Percentiles rank a stretch among this genome's conserved stretches.
Conservation (phyloP, 2,113 vertebrate genomes). For the Aramus guarauna region DNA sequence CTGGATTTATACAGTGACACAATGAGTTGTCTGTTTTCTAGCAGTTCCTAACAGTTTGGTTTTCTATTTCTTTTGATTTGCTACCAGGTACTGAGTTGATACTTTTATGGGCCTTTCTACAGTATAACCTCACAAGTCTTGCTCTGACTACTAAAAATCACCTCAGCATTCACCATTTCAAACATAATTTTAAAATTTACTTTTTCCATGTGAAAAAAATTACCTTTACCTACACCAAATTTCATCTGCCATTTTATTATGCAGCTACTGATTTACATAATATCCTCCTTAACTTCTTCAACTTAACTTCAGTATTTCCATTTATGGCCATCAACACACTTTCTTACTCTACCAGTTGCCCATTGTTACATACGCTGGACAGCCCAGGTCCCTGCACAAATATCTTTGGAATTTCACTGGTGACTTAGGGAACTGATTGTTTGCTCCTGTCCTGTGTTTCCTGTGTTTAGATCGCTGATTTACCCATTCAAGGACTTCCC, state of each 20-base stretch:
- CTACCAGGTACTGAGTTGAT: neutral
- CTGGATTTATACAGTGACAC: neutral
- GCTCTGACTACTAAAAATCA: neutral
- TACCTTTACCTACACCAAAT: neutral
- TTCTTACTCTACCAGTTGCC: neutral
- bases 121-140: neutral
- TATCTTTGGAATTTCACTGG: neutral
- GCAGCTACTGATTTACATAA: neutral
- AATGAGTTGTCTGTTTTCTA: neutral
- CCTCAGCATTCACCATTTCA: neutral
- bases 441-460: neutral
- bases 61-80: neutral
- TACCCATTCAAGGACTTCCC: neutral
- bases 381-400: neutral
- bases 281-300: neutral
- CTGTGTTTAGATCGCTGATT: neutral
- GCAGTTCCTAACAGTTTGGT: neutral
- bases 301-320: neutral
- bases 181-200: neutral
- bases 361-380: neutral
- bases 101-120: neutral
- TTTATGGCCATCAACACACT: neutral
- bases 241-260: neutral
- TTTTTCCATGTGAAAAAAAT: neutral
- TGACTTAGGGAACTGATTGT: neutral